Evolutionary conservation across 2,797 vertebrate species (phyloP).

Genomic region (Pelochelys cantorii): DNA sequence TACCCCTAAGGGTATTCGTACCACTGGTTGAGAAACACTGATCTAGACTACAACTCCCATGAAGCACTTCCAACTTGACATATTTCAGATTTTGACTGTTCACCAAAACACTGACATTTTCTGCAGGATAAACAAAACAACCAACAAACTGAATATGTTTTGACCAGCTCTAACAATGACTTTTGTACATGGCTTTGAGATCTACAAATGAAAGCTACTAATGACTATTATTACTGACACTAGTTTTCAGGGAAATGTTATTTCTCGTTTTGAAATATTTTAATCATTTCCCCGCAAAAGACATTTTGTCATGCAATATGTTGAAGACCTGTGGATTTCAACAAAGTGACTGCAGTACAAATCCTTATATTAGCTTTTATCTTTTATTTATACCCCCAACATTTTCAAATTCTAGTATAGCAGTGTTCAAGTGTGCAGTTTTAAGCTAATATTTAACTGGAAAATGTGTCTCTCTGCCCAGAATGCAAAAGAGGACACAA

Average conservation of each 20-base stretch:
- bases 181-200: not conserved
- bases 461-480: conserved; percentile 33
- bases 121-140: not conserved
- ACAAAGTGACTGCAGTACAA: not conserved
- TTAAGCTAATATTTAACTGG: conserved; percentile 47
- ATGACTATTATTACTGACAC: not conserved
- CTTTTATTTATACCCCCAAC: not conserved
- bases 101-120: not conserved
- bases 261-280: not conserved
- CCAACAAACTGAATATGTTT: not conserved
- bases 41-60: not conserved
- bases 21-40: too few relatives aligned
- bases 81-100: not conserved
- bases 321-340: not conserved
- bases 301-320: not conserved
- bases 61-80: not conserved
- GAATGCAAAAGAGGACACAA: not conserved
- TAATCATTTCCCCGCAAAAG: not conserved
- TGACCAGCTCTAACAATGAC: not conserved
- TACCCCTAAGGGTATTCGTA: too few relatives aligned
- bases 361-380: not conserved
- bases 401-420: conserved; percentile 52
- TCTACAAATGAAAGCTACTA: not conserved
- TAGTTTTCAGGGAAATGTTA: not conserved
- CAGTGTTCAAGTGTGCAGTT: conserved; percentile 23